These are phyloP conservation scores for Beaufortia kweichowensis DNA, from an alignment of 2,113 vertebrate species.

Conservation along the genomic window DNA sequence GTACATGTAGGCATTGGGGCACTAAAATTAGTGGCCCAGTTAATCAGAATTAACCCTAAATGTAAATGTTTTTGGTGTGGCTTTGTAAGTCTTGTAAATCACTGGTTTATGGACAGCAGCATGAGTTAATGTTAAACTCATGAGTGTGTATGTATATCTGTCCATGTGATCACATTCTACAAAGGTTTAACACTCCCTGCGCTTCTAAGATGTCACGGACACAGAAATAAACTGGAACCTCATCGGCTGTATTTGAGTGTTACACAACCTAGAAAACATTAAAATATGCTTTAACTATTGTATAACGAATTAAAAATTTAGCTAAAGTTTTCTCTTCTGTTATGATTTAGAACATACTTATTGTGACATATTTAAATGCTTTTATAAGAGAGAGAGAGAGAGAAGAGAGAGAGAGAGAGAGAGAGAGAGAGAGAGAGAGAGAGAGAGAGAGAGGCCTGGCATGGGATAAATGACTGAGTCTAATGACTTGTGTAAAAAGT, in stretches of 20 bases:
- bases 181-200: constrained; percentile 22
- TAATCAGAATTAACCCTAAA: neutral
- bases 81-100: neutral
- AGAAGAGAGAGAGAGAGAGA: neutral
- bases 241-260: neutral
- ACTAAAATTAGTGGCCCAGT: too few species aligned
- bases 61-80: neutral
- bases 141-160: neutral
- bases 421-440: too few species aligned
- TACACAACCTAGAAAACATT: constrained; percentile 5
- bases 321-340: too few species aligned
- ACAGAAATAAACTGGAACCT: constrained; percentile 22
- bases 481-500: neutral
- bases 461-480: constrained; percentile 1
- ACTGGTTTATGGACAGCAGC: neutral
- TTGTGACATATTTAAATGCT: too few species aligned
- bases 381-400: constrained; percentile 3
- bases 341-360: too few species aligned
- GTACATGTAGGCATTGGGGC: too few species aligned
- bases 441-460: neutral
- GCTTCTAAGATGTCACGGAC: constrained; percentile 31
- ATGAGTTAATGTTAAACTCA: constrained; percentile 9
- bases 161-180: constrained; percentile 25
- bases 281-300: neutral
- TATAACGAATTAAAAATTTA: neutral